Percentiles rank a stretch among this genome's conserved stretches.
Conservation (phyloP, 2,888 invertebrate species). For the Salticus scenicus region DNA sequence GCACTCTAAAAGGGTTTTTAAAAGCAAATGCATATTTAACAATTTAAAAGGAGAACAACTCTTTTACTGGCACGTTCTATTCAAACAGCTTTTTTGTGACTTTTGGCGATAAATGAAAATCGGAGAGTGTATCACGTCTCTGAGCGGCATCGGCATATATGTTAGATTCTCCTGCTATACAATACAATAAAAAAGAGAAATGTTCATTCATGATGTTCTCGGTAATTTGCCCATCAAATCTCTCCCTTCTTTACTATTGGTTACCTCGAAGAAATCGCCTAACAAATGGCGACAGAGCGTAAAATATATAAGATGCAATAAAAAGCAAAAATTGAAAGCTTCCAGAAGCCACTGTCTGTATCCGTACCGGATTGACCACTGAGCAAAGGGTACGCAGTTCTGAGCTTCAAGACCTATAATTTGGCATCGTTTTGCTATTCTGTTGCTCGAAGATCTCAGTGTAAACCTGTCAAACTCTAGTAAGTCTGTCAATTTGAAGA, state of each 20-base stretch:
- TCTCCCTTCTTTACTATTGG: slow-evolving; percentile 44
- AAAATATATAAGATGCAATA: slow-evolving; percentile 36
- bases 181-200: slow-evolving; percentile 35
- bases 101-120: not conserved
- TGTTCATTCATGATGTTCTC: slow-evolving; percentile 43
- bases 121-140: slow-evolving; percentile 33
- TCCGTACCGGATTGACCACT: slow-evolving; percentile 45
- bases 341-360: slow-evolving; percentile 38
- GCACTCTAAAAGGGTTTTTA: not conserved
- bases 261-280: slow-evolving; percentile 40
- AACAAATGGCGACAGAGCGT: slow-evolving; percentile 53
- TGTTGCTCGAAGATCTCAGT: slow-evolving; percentile 30
- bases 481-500: slow-evolving; percentile 50
- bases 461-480: slow-evolving; percentile 57
- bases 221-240: slow-evolving; percentile 60
- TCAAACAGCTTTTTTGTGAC: not conserved
- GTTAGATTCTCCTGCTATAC: not conserved
- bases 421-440: slow-evolving; percentile 37
- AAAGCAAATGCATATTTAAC: not conserved
- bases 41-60: not conserved
- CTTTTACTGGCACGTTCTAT: not conserved
- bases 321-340: slow-evolving; percentile 13
- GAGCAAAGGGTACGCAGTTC: slow-evolving; percentile 36
- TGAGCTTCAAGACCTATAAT: slow-evolving; percentile 58
- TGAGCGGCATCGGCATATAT: slow-evolving; percentile 37